Base-by-base conservation (phyloP, 2,888 invertebrate genomes). In the Diarsia brunnea region DNA sequence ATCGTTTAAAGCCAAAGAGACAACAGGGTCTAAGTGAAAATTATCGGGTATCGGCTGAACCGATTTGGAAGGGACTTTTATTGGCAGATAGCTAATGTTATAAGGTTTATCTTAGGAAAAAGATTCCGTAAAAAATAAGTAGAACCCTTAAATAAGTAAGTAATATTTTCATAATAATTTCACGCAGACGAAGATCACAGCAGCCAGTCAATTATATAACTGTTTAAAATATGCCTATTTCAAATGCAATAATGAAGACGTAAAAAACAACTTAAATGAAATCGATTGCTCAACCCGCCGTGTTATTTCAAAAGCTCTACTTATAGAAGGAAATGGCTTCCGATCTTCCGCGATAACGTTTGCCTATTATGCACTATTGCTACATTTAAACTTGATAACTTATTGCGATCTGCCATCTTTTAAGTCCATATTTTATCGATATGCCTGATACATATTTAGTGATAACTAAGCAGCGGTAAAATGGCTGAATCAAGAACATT, bases 361-460 rank as follows among this genome's bases (percentile, higher is more conserved):
- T n/a, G 19, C 71, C 65, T 66, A 70, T 69, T 69, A 72, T 69
- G 63, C 68, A 43, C 49, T 72, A 75, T 47, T 66, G 61, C 82
- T 69, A 81, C 78, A 70, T 78, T 69, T 67, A 82, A 81, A 82
- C 78, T 53, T 49, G 69, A 61, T 78, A 82, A 75, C 14, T 81
- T 68, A 73, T 73, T 70, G 83, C 73, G 47, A 69, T 81, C 63
- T 49, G n/a, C 14, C 47, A 77, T 78, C 65, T 69, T 69, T 69
- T 24, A 49, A 55, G 69, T 69, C 31, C 19, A 67, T 73, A 78
- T 53, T 81, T 82, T 73, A 81, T 68, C 51, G 69, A 67, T 70
- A 60, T 43, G 38, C 63, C 53, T 61, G 31, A 71, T 77, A 72
- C 73, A 80, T 78, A 79, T 80, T 78, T 61, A 60, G 47, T 66